These are phyloP conservation scores for Hemicordylus capensis DNA, from an alignment of 2,113 vertebrate species.

Conservation along the genomic window DNA sequence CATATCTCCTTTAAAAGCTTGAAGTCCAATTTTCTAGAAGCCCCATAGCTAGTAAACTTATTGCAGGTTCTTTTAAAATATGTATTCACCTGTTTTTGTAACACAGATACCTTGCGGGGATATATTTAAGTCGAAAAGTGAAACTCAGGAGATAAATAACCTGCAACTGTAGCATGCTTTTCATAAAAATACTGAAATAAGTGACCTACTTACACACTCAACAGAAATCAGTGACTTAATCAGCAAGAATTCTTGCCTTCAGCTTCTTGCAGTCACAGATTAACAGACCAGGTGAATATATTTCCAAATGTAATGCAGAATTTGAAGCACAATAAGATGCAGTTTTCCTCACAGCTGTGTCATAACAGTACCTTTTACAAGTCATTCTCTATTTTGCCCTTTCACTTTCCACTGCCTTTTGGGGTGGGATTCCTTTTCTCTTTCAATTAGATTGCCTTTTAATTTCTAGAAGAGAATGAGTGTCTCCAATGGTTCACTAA, in stretches of 20 bases:
- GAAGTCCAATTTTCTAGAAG: neutral
- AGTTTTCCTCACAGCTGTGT: neutral
- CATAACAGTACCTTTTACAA: neutral
- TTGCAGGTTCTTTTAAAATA: neutral
- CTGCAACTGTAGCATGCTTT: neutral
- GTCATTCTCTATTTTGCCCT: neutral
- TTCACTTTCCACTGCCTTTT: neutral
- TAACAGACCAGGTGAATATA: neutral
- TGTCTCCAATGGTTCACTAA: neutral
- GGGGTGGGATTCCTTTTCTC: neutral
- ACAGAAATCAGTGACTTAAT: neutral
- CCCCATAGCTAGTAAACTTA: neutral
- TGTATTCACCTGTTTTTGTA: neutral
- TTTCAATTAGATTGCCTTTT: neutral
- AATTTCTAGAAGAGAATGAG: neutral
- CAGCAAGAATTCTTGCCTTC: neutral
- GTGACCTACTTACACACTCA: neutral
- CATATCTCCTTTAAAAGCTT: neutral
- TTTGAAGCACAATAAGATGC: neutral
- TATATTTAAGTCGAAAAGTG: neutral
- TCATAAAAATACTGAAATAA: constrained; percentile 6
- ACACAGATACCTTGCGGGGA: neutral
- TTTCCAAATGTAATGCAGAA: constrained; percentile 16
- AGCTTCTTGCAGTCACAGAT: neutral
- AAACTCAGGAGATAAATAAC: constrained; percentile 12